phyloP scores from a whole-genome alignment of 2,797 vertebrate genomes.

The Coregonus sp. region DNA sequence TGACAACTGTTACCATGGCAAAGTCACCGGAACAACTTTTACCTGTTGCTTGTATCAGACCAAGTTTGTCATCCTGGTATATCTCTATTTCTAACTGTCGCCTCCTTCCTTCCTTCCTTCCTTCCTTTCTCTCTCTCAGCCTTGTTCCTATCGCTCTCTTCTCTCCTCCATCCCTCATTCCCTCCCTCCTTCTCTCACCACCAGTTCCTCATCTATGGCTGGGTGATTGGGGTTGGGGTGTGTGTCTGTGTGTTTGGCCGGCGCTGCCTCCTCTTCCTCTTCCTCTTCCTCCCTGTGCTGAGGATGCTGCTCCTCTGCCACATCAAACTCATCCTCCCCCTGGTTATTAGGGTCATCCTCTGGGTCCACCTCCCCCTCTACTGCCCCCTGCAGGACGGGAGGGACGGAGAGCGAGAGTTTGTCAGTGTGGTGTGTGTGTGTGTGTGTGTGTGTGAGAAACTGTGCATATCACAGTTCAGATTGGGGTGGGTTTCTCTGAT shows the following conservation, averaged over 20 bases:
- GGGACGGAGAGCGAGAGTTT: neutral
- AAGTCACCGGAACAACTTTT: neutral
- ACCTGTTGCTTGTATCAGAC: neutral
- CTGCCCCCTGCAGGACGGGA: conserved; percentile 68
- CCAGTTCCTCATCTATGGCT: conserved; percentile 85
- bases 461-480: too few relatives aligned
- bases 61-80: neutral
- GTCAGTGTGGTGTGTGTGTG: neutral
- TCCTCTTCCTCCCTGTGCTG: conserved; percentile 73
- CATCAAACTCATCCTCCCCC: conserved; percentile 97
- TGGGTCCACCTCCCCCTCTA: conserved; percentile 85
- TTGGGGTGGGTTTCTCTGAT: too few relatives aligned
- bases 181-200: conserved; percentile 73
- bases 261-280: conserved; percentile 74
- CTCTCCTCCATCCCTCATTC: too few relatives aligned
- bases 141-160: neutral
- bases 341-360: conserved; percentile 98
- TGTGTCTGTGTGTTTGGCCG: conserved; percentile 72
- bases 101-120: neutral
- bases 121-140: neutral
- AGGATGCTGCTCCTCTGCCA: conserved; percentile 87
- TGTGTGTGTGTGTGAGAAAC: neutral
- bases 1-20: conserved; percentile 17
- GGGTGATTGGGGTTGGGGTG: conserved; percentile 59
- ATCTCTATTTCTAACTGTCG: neutral